Conservation (phyloP, 2,797 vertebrate genomes). For the Gouania willdenowi region DNA sequence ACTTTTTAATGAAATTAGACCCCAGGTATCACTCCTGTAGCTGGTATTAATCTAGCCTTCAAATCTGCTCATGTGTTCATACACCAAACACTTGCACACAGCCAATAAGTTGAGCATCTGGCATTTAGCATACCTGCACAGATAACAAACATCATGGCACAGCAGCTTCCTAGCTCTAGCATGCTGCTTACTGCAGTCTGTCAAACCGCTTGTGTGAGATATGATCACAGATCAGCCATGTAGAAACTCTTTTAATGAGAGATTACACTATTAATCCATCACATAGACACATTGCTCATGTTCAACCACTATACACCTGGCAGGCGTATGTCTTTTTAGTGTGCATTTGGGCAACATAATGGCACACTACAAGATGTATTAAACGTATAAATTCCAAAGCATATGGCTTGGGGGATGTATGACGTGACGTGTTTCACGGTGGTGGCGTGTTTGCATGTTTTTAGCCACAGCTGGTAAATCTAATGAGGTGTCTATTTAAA, state of each 20-base stretch:
- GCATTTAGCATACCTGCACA: not conserved
- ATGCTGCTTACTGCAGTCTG: not conserved
- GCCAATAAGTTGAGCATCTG: not conserved
- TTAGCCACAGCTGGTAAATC: slow-evolving; percentile 31
- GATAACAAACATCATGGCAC: slow-evolving; percentile 4
- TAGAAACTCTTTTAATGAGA: slow-evolving; percentile 4
- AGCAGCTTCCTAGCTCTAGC: slow-evolving; percentile 2
- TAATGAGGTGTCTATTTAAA: slow-evolving; percentile 35
- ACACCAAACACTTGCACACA: not conserved
- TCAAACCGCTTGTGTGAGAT: slow-evolving; percentile 10
- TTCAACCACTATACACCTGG: slow-evolving; percentile 1
- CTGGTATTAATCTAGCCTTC: too few species aligned
- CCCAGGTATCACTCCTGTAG: too few species aligned
- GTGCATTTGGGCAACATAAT: not conserved
- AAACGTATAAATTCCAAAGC: slow-evolving; percentile 1
- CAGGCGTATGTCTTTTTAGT: not conserved
- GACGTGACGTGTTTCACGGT: not conserved
- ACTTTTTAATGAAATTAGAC: too few species aligned
- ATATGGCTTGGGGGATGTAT: slow-evolving; percentile 24
- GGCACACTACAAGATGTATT: not conserved
- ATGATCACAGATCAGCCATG: slow-evolving; percentile 1
- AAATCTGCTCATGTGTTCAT: not conserved
- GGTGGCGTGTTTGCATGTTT: slow-evolving; percentile 3
- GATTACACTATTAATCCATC: slow-evolving; percentile 1
- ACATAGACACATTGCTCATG: not conserved